A percentile compares a stretch with the other conserved stretches of the same genome.
Evolutionary conservation across 2,888 invertebrate genomes (phyloP).

Genomic region (Copidosoma aretas): DNA sequence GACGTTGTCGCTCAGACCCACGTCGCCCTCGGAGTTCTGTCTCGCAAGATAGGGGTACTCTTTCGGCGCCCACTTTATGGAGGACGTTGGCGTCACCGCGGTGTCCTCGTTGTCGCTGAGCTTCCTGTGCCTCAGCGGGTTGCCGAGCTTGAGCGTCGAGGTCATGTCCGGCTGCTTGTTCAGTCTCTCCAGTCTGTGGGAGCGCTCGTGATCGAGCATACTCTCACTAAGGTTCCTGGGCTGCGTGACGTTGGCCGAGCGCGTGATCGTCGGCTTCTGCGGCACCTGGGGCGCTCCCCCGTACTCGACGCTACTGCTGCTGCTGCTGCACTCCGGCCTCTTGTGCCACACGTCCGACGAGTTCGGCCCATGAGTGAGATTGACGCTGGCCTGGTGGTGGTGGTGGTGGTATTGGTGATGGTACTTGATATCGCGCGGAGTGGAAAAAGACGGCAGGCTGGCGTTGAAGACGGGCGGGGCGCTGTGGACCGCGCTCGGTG

Average conservation of each 20-base stretch:
- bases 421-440: slow-evolving; percentile 53
- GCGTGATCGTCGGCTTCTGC: slow-evolving; percentile 50
- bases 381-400: slow-evolving; percentile 44
- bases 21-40: slow-evolving; percentile 60
- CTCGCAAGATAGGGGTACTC: slow-evolving; percentile 53
- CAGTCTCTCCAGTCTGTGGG: slow-evolving; percentile 48
- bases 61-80: slow-evolving; percentile 48
- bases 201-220: slow-evolving; percentile 52
- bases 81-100: slow-evolving; percentile 29
- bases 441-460: slow-evolving; percentile 50
- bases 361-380: slow-evolving; percentile 44
- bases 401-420: slow-evolving; percentile 37
- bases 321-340: slow-evolving; percentile 37
- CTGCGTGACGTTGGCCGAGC: slow-evolving; percentile 57
- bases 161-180: slow-evolving; percentile 48
- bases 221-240: slow-evolving; percentile 55
- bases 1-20: slow-evolving; percentile 31
- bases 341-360: slow-evolving; percentile 59
- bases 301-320: neutral
- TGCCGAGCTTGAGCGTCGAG: slow-evolving; percentile 47
- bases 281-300: slow-evolving; percentile 50
- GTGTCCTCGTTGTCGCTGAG: slow-evolving; percentile 51
- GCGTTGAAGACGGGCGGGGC: slow-evolving; percentile 58
- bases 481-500: slow-evolving; percentile 56
- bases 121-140: slow-evolving; percentile 48